These are phyloP conservation scores for Melanogrammus aeglefinus DNA, from an alignment of 2,797 vertebrate genomes.

Conservation along the genomic window DNA sequence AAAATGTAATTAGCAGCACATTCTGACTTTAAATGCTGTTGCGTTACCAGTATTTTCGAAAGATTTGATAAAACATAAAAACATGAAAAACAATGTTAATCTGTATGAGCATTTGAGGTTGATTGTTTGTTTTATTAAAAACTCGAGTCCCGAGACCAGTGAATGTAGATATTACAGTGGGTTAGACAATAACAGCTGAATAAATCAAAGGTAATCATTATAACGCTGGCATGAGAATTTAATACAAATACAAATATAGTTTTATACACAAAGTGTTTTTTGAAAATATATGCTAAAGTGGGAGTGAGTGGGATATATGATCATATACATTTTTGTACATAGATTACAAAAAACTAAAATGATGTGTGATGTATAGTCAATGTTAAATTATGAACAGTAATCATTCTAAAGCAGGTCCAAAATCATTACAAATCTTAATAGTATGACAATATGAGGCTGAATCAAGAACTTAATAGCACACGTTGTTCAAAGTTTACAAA, in stretches of 20 bases:
- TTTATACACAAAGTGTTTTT: neutral
- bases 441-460: neutral
- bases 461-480: neutral
- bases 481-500: neutral
- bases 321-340: neutral
- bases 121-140: neutral
- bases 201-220: neutral
- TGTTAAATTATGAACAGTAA: constrained; percentile 2
- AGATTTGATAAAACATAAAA: neutral
- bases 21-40: neutral
- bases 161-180: neutral
- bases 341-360: neutral
- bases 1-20: constrained; percentile 11
- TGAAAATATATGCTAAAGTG: constrained; percentile 2
- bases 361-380: neutral
- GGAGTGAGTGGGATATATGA: neutral
- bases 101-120: neutral
- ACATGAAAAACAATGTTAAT: neutral
- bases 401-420: neutral
- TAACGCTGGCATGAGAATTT: neutral
- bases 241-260: constrained; percentile 1
- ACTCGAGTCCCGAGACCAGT: neutral
- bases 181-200: neutral
- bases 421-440: neutral
- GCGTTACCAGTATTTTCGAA: neutral